Evolutionary conservation across 1,140 invertebrate genomes (phyloP), one percentile per base, ranked within the genome.

Genomic region (Mamestra configurata): DNA sequence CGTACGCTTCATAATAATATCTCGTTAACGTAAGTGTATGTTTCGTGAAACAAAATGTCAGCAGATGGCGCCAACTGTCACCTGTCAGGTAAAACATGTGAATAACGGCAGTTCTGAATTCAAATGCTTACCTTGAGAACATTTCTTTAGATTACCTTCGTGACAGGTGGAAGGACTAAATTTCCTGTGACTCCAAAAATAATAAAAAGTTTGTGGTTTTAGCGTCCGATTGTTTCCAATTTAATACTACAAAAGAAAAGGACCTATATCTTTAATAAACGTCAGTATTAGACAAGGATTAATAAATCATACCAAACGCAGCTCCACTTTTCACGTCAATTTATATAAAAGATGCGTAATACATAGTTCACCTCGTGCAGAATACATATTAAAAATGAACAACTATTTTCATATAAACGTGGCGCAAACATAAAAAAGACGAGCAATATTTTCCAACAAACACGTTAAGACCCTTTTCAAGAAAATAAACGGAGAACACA

Each of bases 31-130:
- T 73, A 57, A 49, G 27, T 13, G 37, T 66, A 20, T 40, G 61
- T 66, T 66, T 20, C 35, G 18, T 66, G 20, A 11, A 37, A 20
- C 22, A 24, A 27, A 73, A 61, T 24, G 20, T 59, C 72, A 37
- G 61, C 72, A 75, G 72, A 59, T 37, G 72, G 53, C 20, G 22
- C 53, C 37, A 59, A 55, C 55, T 75, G 72, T 73, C 71, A 57
- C 13, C 49, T 40, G 24, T 43, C 72, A 59, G 35, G 35, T 59
- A 55, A 75, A 59, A 66, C 55, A 55, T 10, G 43, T 75, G 72
- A 75, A 43, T 59, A 73, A 75, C 49, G 31, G 18, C 27, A 31
- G 31, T 55, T 37, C 51, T 40, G n/a, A 72, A 57, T 75, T 75
- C 37, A 75, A 59, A 46, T 46, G 22, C 61, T 75, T 37, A 59